phyloP scores from a whole-genome alignment of 30 jellyfish, hydroid and myxozoan species.

The Hydractinia echinata region DNA sequence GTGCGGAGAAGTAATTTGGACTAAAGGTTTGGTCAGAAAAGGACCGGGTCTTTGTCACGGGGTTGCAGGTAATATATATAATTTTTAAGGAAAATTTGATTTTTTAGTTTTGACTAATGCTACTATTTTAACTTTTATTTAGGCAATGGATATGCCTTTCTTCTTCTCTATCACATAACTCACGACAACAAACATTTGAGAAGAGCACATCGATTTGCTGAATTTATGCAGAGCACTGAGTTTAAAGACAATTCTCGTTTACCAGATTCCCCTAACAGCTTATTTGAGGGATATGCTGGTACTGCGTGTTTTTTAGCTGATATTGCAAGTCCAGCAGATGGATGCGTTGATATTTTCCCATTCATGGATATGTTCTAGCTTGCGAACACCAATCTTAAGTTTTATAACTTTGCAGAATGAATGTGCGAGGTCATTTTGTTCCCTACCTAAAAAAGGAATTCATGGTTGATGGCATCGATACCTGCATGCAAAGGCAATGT shows the following conservation, averaged over 20 bases:
- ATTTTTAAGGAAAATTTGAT: neutral
- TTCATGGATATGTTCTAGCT: slow-evolving; percentile 68
- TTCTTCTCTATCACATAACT: slow-evolving; percentile 76
- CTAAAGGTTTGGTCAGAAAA: slow-evolving; percentile 71
- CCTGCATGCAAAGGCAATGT: too few relatives aligned
- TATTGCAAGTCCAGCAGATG: slow-evolving; percentile 62
- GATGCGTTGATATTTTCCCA: slow-evolving; percentile 55
- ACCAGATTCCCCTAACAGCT: slow-evolving; percentile 97
- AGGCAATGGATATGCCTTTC: slow-evolving; percentile 94
- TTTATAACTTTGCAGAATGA: too few relatives aligned
- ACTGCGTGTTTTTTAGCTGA: slow-evolving; percentile 93
- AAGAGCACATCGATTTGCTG: slow-evolving; percentile 92
- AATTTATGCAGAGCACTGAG: slow-evolving; percentile 94
- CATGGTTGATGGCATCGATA: too few relatives aligned
- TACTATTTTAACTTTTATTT: neutral
- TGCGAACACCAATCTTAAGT: too few relatives aligned
- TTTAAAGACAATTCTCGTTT: slow-evolving; percentile 86
- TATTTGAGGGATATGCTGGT: slow-evolving; percentile 95
- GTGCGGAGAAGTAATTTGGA: slow-evolving; percentile 82
- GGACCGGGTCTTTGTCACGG: slow-evolving; percentile 99
- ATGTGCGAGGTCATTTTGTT: too few relatives aligned
- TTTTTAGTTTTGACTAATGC: too few relatives aligned
- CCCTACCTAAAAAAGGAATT: too few relatives aligned
- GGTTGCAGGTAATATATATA: slow-evolving; percentile 55
- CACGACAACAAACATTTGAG: slow-evolving; percentile 59